These are phyloP conservation scores for Pristionchus maxplancki DNA, from an alignment of 2,888 invertebrate species.

Conservation along the genomic window DNA sequence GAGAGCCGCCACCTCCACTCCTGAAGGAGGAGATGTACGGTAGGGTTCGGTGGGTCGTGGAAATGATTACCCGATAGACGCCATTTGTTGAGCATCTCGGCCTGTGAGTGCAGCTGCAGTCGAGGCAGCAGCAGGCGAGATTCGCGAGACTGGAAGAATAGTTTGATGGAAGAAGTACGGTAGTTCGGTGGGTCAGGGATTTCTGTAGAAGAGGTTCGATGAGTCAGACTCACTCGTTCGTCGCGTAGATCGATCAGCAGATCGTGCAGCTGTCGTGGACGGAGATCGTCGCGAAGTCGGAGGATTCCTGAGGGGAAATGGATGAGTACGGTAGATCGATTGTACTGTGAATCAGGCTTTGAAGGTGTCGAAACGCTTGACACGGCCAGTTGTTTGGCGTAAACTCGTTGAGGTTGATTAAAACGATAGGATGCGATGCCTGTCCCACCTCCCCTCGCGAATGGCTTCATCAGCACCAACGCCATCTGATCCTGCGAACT, in stretches of 20 bases:
- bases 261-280: background rate
- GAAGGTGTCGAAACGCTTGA: no score
- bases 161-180: no score
- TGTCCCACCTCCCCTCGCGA: background rate
- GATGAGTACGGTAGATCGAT: no score
- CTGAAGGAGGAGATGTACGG: no score
- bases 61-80: background rate
- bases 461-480: background rate
- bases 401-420: no score
- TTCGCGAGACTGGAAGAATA: background rate
- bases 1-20: background rate
- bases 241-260: background rate
- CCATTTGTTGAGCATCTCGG: slow-evolving; percentile 44
- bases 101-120: slow-evolving; percentile 29
- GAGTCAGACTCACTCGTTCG: slow-evolving; percentile 19
- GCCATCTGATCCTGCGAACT: background rate
- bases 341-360: no score
- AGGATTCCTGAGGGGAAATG: slow-evolving; percentile 31
- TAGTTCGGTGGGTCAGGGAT: no score
- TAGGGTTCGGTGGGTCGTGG: no score
- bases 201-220: background rate
- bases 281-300: slow-evolving; percentile 23
- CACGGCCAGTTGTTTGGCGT: no score
- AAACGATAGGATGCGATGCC: no score
- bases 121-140: background rate